Evolutionary conservation across 2,888 invertebrate species (phyloP), one percentile per base, ranked within the genome.

Genomic region (Dendrolimus pini): DNA sequence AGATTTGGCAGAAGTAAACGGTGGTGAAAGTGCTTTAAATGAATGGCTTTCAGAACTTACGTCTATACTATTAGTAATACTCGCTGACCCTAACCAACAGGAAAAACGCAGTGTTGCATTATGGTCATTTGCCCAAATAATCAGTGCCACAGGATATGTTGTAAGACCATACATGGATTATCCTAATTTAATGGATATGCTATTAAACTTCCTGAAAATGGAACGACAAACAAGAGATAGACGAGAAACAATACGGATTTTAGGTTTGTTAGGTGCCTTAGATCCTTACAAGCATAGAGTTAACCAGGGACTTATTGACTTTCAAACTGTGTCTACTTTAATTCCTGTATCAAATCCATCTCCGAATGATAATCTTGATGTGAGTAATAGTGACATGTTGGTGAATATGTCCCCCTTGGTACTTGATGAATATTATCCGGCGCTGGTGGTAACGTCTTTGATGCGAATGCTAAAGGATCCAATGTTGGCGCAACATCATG

Each of bases 211-310:
- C 77, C 90, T 99, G 54, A 99, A 98, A 89, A 98, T 97, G 0
- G 99, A 99, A 78, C 98, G 98, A 76, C 95, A 97, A 59, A 93
- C 94, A 0, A 93, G 94, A 57, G 97, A 98, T 59, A 92, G 97
- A 41, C 91, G 96, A 42, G 96, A 99, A 90, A 98, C 98, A 0
- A 97, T 99, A 61, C 93, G 98, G 52, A 98, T 99, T 8, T 88
- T 99, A 41, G 99, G 99, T 0, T 88, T 99, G 9, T 90, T 99
- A 0, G 99, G 99, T 7, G 99, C 99, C 0, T 92, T 99, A 69
- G 99, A 99, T 92, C 99, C 99, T 0, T 99, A 99, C 86, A 97
- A 97, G 74, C 97, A 99, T 79, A 99, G 98, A 89, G 96, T 99
- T 86, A 97, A 97, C 82, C 93, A 97, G 62, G 99, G 99, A 0